Percentiles rank a stretch among this genome's conserved stretches.
These are phyloP conservation scores for Aelia acuminata DNA, from an alignment of 2,888 invertebrate species.

Conservation along the genomic window DNA sequence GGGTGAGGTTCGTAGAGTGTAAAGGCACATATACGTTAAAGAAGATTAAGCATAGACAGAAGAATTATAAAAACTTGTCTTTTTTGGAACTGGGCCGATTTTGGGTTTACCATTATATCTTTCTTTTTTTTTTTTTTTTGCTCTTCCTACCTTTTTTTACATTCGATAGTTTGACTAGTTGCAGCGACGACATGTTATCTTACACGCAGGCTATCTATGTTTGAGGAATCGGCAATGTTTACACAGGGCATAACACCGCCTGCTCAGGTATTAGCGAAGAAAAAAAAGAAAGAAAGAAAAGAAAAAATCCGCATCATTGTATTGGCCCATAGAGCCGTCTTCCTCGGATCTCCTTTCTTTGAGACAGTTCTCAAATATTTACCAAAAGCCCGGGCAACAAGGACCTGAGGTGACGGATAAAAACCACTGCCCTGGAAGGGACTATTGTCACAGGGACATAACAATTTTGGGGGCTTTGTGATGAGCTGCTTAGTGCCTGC, in stretches of 20 bases:
- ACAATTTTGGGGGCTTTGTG: conserved; percentile 34
- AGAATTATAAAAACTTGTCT: no score
- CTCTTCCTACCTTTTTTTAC: no score
- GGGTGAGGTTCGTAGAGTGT: no score
- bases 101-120: no score
- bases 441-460: conserved; percentile 34
- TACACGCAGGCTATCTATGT: background rate
- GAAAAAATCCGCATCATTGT: background rate
- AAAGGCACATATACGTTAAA: no score
- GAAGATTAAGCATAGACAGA: no score
- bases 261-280: background rate
- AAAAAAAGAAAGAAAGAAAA: background rate
- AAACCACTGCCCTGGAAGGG: background rate
- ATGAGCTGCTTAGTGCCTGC: background rate
- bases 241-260: conserved; percentile 29
- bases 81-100: no score
- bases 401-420: conserved; percentile 24
- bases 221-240: conserved; percentile 17
- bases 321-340: background rate
- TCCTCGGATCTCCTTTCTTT: conserved; percentile 1
- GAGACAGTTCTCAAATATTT: conserved; percentile 37
- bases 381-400: background rate
- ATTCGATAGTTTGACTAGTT: no score
- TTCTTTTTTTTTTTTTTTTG: no score
- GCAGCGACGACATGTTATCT: background rate